Percentiles rank a stretch among this genome's conserved stretches.
Evolutionary conservation across 2,113 vertebrate species (phyloP).

Genomic region (Gambusia affinis): DNA sequence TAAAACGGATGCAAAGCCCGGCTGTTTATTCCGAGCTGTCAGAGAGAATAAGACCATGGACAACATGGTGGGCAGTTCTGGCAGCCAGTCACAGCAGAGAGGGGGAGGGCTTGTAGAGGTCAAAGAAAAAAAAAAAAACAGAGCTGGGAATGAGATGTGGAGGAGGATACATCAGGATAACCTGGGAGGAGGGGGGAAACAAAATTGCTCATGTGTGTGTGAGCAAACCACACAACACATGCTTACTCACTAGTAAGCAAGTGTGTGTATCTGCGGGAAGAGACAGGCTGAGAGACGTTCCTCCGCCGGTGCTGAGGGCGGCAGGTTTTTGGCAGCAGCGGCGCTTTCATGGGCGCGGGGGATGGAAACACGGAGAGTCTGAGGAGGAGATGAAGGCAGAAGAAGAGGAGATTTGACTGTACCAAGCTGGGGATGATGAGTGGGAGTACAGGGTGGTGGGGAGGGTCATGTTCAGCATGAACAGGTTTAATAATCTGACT

Average conservation of each 20-base stretch:
- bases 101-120: slow-evolving; percentile 19
- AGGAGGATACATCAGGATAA: slow-evolving; percentile 14
- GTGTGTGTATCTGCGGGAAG: slow-evolving; percentile 27
- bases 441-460: too few relatives aligned
- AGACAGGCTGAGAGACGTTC: slow-evolving; percentile 39
- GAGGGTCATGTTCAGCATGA: slow-evolving; percentile 46
- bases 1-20: slow-evolving; percentile 39
- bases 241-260: slow-evolving; percentile 31
- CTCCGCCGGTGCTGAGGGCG: slow-evolving; percentile 56
- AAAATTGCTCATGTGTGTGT: neutral
- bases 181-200: slow-evolving; percentile 9
- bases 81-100: slow-evolving; percentile 6
- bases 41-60: slow-evolving; percentile 52
- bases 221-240: slow-evolving; percentile 10
- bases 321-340: slow-evolving; percentile 59
- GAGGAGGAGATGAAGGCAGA: neutral
- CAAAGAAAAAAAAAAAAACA: slow-evolving; percentile 13
- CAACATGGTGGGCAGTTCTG: slow-evolving; percentile 40
- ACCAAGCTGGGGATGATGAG: slow-evolving; percentile 25
- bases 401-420: slow-evolving; percentile 17
- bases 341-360: slow-evolving; percentile 25
- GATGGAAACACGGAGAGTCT: slow-evolving; percentile 9
- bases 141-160: slow-evolving; percentile 1
- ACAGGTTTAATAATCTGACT: slow-evolving; percentile 50
- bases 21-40: slow-evolving; percentile 57